Conservation (phyloP, 2,113 vertebrate species). For the Crypturellus undulatus region DNA sequence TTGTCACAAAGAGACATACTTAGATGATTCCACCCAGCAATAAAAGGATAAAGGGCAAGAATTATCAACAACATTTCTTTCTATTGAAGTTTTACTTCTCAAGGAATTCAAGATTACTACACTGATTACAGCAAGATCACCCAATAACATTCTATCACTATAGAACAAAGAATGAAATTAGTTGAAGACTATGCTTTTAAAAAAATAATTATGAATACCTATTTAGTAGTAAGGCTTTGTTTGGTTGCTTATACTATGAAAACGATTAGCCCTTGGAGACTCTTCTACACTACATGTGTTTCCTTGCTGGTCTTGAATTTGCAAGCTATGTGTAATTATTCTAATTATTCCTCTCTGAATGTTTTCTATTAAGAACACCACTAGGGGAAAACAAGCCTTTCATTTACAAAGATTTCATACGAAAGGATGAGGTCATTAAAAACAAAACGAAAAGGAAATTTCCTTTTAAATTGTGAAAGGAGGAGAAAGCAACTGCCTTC, state of each 20-base stretch:
- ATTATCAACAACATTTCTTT: neutral
- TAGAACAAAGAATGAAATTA: neutral
- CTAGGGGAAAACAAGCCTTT: constrained; percentile 51
- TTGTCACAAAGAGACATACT: neutral
- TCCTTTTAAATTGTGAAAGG: neutral
- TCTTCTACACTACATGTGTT: neutral
- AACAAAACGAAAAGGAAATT: constrained; percentile 59
- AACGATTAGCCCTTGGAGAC: neutral
- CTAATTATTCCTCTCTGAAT: neutral
- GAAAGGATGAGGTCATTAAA: constrained; percentile 65
- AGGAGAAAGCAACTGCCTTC: constrained; percentile 42
- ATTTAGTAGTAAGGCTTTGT: neutral
- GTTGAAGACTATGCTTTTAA: neutral
- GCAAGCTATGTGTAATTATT: constrained; percentile 34
- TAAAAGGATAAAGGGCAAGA: neutral
- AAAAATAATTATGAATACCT: neutral
- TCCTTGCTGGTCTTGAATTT: constrained; percentile 24
- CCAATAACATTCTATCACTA: neutral
- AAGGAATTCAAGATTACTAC: neutral
- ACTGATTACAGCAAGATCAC: neutral
- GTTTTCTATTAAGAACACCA: neutral
- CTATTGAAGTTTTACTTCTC: neutral
- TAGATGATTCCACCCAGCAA: neutral
- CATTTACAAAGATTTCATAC: constrained; percentile 49
- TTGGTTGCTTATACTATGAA: neutral